A percentile compares a stretch with the other conserved stretches of the same genome.
Evolutionary conservation across 2,888 invertebrate genomes (phyloP).

Genomic region (Acrobasis repandana): DNA sequence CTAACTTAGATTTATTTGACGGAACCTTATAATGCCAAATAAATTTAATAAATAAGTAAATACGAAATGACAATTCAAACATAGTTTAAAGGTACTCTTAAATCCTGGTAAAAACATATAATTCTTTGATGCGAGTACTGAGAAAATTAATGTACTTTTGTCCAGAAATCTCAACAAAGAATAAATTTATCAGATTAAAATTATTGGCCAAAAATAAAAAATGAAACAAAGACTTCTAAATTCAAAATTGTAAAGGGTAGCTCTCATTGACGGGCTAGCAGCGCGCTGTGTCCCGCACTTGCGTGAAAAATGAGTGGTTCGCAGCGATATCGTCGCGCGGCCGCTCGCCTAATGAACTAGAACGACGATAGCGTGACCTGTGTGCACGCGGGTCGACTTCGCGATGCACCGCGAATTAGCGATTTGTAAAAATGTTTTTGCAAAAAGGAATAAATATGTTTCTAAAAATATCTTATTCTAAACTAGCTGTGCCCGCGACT

Average conservation of each 20-base stretch:
- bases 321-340: conserved; percentile 59
- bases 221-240: conserved; percentile 17
- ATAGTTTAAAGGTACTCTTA: too few species aligned
- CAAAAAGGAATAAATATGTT: not conserved
- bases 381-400: conserved; percentile 55
- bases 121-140: too few species aligned
- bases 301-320: conserved; percentile 72
- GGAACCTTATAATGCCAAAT: too few species aligned
- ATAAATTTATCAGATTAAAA: not conserved
- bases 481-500: too few species aligned
- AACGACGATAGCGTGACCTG: conserved; percentile 72
- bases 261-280: conserved; percentile 17
- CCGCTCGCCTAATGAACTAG: conserved; percentile 74
- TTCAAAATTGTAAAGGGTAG: conserved; percentile 19
- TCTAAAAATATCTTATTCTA: not conserved
- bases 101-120: too few species aligned
- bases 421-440: conserved; percentile 1
- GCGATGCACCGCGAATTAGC: conserved; percentile 41
- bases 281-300: conserved; percentile 33
- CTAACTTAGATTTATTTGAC: too few species aligned
- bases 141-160: too few species aligned
- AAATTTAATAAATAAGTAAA: too few species aligned
- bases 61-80: too few species aligned
- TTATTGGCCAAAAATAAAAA: not conserved
- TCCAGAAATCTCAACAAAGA: too few species aligned